Evolutionary conservation across 2,888 invertebrate species (phyloP).

Genomic region (Poecilus cupreus): DNA sequence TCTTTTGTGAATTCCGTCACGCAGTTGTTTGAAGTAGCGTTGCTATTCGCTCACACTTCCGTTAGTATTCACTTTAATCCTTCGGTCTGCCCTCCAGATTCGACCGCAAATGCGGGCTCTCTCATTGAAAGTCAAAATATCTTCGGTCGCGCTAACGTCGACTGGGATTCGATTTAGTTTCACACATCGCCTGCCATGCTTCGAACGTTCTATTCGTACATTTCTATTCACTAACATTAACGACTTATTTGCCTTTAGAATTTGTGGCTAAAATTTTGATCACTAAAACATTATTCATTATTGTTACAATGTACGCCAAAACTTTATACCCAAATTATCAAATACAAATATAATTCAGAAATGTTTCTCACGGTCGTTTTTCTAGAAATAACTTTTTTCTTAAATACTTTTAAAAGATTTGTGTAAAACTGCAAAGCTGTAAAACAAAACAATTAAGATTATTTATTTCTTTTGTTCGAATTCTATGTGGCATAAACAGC

Average conservation of each 20-base stretch:
- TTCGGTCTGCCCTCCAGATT: conserved; percentile 1
- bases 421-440: neutral
- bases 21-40: conserved; percentile 33
- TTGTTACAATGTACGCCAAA: no score
- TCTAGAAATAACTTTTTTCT: no score
- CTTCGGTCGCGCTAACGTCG: neutral
- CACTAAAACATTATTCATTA: neutral
- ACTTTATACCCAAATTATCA: no score
- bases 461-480: conserved; percentile 22
- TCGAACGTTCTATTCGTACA: neutral
- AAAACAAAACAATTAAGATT: conserved; percentile 36
- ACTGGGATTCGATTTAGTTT: conserved; percentile 46
- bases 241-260: conserved; percentile 2
- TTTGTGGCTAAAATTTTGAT: neutral
- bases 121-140: conserved; percentile 59
- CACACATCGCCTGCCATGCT: conserved; percentile 40
- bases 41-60: conserved; percentile 43
- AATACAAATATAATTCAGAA: no score
- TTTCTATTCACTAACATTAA: conserved; percentile 17
- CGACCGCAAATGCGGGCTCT: conserved; percentile 31
- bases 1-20: conserved; percentile 38
- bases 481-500: neutral
- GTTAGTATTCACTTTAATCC: conserved; percentile 49
- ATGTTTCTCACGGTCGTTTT: no score
- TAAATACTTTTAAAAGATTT: no score